Base-by-base conservation (phyloP, 2,888 invertebrate species). In the Phasia obesa region DNA sequence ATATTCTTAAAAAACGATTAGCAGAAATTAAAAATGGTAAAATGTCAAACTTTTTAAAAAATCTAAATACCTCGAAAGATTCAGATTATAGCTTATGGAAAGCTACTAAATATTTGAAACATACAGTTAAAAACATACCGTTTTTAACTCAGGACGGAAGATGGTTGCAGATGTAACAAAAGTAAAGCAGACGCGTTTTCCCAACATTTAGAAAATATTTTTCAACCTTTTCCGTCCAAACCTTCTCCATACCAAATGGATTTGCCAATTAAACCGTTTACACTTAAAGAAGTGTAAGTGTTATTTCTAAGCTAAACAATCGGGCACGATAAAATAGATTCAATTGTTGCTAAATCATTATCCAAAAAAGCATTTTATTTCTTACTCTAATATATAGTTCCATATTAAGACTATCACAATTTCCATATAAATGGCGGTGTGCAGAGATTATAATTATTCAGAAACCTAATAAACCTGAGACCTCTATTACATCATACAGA, bases 81-180 rank as follows among this genome's bases (percentile, higher is more conserved):
- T 13, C 42, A 3, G 44, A 25, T 11, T 59, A 21, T 38, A 38
- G 59, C 21, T 9, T 59, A 38, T 59, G 21, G 38, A 35, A 35
- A 35, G 57, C 23, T 4, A 60, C 38, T 15, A 60, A 42, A 13
- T 60, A 60, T 42, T 42, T 62, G 15, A 62, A 62, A 27, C 44
- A 27, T 9, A 44, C 62, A 27, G n/a, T 47, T 25, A 27, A 44
- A 47, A 44, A 62, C 9, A 19, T 62, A 25, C 62, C 44, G 5
- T 47, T 62, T 21, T 4, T 23, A 2, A 42, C 35, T 4, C 4
- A 21, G 4, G 13, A 60, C 23, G 60, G 60, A 4, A 42, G n/a
- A n/a, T 60, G 38, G 60, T n/a, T 60, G 60, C 23, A 42, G 60
- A 42, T 23, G 42, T 23, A 60, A 7, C 42, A 60, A 60, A 42